Percentiles rank a stretch among this genome's conserved stretches.
Evolutionary conservation across 2,797 vertebrate species (phyloP).

Genomic region (Chloroceryle amazona): DNA sequence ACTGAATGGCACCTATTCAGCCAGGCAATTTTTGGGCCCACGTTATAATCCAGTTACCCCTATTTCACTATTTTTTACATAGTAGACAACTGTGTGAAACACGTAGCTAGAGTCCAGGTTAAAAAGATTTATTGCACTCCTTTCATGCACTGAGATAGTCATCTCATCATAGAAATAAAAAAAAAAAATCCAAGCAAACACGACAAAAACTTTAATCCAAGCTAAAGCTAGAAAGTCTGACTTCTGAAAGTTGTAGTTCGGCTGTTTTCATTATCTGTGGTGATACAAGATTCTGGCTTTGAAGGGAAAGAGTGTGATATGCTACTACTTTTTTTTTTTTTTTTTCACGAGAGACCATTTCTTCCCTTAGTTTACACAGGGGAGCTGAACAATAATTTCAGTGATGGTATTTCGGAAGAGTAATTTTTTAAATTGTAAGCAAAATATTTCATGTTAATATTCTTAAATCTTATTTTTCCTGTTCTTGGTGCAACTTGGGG

Average conservation of each 20-base stretch:
- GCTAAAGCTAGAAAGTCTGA: background rate
- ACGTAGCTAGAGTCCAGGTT: background rate
- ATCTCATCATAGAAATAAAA: background rate
- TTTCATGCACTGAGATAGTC: background rate
- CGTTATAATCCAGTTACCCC: background rate
- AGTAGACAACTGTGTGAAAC: background rate
- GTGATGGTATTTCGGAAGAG: background rate
- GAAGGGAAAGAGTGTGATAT: too few relatives aligned
- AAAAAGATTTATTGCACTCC: background rate
- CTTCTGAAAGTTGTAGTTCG: background rate
- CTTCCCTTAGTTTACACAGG: background rate
- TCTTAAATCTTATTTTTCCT: background rate
- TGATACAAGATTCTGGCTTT: background rate
- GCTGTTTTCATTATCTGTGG: background rate
- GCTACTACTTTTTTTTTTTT: background rate
- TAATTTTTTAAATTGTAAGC: background rate
- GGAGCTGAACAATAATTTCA: background rate
- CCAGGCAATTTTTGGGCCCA: background rate
- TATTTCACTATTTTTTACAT: background rate
- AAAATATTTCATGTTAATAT: background rate
- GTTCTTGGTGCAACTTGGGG: background rate
- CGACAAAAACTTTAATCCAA: background rate
- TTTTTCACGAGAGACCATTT: background rate
- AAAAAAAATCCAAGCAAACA: background rate
- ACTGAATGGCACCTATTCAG: background rate